phyloP scores from a whole-genome alignment of 2,113 vertebrate genomes.

The Nipponia nippon region DNA sequence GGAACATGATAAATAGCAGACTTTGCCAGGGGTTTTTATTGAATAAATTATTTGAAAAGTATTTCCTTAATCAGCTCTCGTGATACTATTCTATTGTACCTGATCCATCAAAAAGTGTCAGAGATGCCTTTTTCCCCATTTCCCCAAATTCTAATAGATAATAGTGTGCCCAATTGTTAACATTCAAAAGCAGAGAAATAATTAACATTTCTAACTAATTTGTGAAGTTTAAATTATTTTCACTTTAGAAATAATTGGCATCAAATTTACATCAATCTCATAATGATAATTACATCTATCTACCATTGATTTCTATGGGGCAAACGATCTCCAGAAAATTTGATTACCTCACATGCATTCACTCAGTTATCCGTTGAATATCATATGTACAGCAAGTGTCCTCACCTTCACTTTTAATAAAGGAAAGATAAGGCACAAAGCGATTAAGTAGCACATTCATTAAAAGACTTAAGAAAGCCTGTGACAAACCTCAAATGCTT shows the following conservation, averaged over 20 bases:
- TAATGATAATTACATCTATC: background rate
- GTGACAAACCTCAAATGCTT: background rate
- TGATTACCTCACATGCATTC: background rate
- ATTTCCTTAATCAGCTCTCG: constrained; percentile 21
- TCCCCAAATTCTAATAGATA: background rate
- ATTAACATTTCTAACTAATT: constrained; percentile 20
- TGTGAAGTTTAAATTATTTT: background rate
- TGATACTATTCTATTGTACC: background rate
- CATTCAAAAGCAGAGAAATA: background rate
- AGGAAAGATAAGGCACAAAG: background rate
- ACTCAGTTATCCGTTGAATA: background rate
- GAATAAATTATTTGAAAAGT: constrained; percentile 30
- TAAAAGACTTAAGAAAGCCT: background rate
- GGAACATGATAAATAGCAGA: constrained; percentile 16
- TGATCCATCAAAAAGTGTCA: constrained; percentile 9
- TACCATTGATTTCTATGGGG: background rate
- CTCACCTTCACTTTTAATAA: constrained; percentile 14
- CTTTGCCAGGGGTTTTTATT: background rate
- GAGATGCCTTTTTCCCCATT: background rate
- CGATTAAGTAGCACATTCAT: background rate
- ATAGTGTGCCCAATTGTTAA: background rate
- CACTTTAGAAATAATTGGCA: constrained; percentile 6
- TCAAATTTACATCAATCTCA: constrained; percentile 11
- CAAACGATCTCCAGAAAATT: background rate
- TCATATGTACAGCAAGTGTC: background rate